A percentile compares a stretch with the other conserved stretches of the same genome.
These are phyloP conservation scores for Cuniculus paca DNA, from an alignment of 2,797 vertebrate genomes.

Conservation along the genomic window DNA sequence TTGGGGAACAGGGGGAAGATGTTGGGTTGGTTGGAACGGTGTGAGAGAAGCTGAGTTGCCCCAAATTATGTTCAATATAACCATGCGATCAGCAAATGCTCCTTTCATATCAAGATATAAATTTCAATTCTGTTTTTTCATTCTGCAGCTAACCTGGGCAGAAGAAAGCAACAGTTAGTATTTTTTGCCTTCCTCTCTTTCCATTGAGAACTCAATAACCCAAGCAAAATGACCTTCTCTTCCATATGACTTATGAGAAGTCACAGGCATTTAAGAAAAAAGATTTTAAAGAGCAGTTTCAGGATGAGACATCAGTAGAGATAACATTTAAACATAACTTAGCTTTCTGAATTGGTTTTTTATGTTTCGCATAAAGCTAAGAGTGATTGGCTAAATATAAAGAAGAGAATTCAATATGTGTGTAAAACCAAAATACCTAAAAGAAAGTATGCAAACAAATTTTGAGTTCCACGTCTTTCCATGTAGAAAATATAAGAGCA, in stretches of 20 bases:
- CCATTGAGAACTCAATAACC: not conserved
- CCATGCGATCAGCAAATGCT: not conserved
- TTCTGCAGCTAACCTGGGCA: not conserved
- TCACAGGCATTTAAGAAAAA: slow-evolving; percentile 26
- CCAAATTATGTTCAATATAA: not conserved
- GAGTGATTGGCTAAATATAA: slow-evolving; percentile 21
- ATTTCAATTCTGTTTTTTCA: not conserved
- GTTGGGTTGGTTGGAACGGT: not conserved
- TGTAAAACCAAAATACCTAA: not conserved
- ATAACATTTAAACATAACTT: slow-evolving; percentile 9
- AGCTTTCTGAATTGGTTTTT: slow-evolving; percentile 42
- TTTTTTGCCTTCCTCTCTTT: not conserved
- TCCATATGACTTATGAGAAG: not conserved
- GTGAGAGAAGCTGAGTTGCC: not conserved
- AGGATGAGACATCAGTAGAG: not conserved
- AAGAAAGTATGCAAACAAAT: not conserved
- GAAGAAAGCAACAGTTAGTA: not conserved
- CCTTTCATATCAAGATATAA: not conserved
- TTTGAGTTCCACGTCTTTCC: not conserved
- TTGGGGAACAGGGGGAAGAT: not conserved
- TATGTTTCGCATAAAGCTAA: not conserved
- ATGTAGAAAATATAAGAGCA: not conserved
- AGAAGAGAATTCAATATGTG: not conserved
- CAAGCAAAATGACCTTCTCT: not conserved
- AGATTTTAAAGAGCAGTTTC: not conserved